Evolutionary conservation across 1,140 invertebrate genomes (phyloP), one percentile per base, ranked within the genome.

Genomic region (Nasonia giraulti): DNA sequence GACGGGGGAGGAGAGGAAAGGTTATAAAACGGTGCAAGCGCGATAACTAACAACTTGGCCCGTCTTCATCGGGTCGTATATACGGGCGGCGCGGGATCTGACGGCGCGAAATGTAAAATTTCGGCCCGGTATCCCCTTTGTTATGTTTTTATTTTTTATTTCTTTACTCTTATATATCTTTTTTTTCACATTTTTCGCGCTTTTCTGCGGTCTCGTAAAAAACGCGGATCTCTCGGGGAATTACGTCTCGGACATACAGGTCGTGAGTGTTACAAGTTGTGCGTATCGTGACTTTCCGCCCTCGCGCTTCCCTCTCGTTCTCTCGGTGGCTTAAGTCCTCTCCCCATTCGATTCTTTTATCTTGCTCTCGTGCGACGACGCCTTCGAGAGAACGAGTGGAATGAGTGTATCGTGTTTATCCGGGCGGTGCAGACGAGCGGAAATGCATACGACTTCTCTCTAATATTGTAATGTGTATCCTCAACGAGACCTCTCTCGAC

Each of bases 251-350:
- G 20, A 55, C 66, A 40, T 79, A 55, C 17, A 74, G 27, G 37
- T 84, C 23, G 83, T 79, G 44, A 71, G 76, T 79, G 40, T 79
- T 84, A 78, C 68, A 82, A 86, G 80, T 88, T 88, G 88, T 88
- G 87, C 87, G 86, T 88, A 88, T 88, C 82, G 78, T 87, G 81
- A 85, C 80, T 78, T 85, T 73, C 27, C 47, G 31, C 44, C 76
- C 37, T 68, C 27, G 75, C 37, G 27, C 10, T 85, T 75, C 17
- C 50, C 27, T 69, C 69, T 75, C 23, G 79, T 62, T 71, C 44
- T 74, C 31, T 68, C 31, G 80, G 37, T 73, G 8, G 31, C 62
- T 74, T 50, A 23, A 62, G 33, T 74, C 10, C 14, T 37, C n/a
- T 71, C 62, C 80, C 68, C 47, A 37, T 62, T 68, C 23, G n/a